These are phyloP conservation scores for Hydrophis major DNA, from an alignment of 2,797 vertebrate genomes.

Conservation along the genomic window DNA sequence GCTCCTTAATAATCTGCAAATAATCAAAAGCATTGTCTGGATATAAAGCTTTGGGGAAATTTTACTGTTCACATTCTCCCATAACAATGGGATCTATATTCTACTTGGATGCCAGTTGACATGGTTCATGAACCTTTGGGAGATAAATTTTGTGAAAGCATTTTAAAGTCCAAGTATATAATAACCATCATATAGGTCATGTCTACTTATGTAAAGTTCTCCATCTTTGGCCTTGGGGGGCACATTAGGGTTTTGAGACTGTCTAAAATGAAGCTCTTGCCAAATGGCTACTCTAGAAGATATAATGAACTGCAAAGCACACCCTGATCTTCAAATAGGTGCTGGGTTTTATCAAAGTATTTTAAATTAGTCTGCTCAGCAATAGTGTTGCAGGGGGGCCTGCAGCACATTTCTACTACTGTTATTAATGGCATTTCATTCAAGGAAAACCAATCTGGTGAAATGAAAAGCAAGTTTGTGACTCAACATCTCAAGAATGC, in stretches of 20 bases:
- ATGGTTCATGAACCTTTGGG: neutral
- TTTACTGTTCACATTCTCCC: neutral
- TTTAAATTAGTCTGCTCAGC: neutral
- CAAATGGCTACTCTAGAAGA: neutral
- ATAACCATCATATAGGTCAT: neutral
- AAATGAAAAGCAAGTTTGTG: too few species aligned
- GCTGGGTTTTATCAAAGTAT: neutral
- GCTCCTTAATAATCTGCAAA: neutral
- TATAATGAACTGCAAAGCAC: neutral
- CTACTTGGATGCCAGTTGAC: neutral
- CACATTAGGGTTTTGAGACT: neutral
- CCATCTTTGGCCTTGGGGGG: neutral
- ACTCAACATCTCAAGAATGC: neutral
- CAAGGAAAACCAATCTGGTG: neutral
- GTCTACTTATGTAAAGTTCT: neutral
- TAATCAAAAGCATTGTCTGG: neutral
- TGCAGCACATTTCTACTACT: neutral
- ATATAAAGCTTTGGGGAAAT: neutral
- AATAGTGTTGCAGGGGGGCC: neutral
- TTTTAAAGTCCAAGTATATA: neutral
- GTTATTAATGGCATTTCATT: neutral
- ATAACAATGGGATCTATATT: neutral
- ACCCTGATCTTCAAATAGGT: neutral
- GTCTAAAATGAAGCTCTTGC: neutral
- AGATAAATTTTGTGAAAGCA: neutral